Base-by-base conservation (phyloP, 2,113 vertebrate genomes). In the Steatornis caripensis region DNA sequence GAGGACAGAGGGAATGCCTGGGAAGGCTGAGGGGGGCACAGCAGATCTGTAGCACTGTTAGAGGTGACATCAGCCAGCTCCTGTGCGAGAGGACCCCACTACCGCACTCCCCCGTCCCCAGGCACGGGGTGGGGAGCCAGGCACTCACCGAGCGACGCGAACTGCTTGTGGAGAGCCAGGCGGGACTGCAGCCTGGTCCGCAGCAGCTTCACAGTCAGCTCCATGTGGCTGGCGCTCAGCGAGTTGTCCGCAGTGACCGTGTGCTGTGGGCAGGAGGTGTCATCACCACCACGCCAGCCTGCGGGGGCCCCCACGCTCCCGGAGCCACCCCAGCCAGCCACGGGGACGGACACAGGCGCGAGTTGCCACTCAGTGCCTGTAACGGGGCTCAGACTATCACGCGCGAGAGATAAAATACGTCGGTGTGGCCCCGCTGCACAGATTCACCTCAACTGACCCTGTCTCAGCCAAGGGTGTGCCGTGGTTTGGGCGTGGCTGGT, bases 221-320 rank as follows among this genome's bases (percentile, higher is more conserved):
- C 99, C 99, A 99, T 99, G 97, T 99, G 99, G 96, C 99, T 99
- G 94, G 99, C 99, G 3, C 99, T 99, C 87, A 99, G 98, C 0
- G 98, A 98, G 84, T 99, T 99, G 88, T 98, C 98, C 1, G 98
- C 96, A 2, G 97, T n/a, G 74, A 98, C 97, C 0, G 92, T 91
- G 83, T 97, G 97, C 98, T 98, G 97, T 14, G 76, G 90, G 95
- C 65, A 96, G 37, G 19, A 91, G n/a, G 14, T 57, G 8, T 8
- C 4, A 20, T 68, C 82, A 86, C 27, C 36, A 13, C 4, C 80
- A 27, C 2, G 0, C 6, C 45, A 60, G 41, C 34, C 54, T 55
- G 30, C 1, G 11, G 46, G 11, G 46, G 41, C 8, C 17, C 26
- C 14, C 24, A 15, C 0, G 17, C 30, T 4, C 41, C 36, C 19